Evolutionary conservation across 2,888 invertebrate species (phyloP).

Genomic region (Pseudococcus jackbeardsleyi): DNA sequence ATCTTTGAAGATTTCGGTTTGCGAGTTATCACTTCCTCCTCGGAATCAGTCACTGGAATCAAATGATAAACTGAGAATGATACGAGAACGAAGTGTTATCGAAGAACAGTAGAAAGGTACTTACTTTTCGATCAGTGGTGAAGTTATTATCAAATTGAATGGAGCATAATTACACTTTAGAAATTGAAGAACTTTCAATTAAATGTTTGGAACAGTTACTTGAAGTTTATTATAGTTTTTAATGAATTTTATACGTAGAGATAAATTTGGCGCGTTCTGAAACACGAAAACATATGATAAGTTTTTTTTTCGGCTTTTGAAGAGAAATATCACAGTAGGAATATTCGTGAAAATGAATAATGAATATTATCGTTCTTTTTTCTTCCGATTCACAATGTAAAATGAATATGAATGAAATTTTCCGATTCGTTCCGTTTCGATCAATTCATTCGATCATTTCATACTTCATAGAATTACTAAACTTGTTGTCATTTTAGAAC

Average conservation of each 20-base stretch:
- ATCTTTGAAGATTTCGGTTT: not conserved
- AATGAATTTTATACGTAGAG: not conserved
- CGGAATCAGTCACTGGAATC: slow-evolving; percentile 12
- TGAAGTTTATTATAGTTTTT: not conserved
- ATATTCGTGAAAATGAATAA: not conserved
- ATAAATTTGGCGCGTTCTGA: slow-evolving; percentile 1
- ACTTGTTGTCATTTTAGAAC: not conserved
- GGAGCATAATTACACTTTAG: not conserved
- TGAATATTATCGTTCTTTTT: not conserved
- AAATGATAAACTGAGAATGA: not conserved
- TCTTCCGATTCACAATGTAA: not conserved
- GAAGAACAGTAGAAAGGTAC: not conserved
- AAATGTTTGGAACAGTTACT: no score
- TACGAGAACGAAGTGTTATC: not conserved
- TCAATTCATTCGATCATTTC: not conserved
- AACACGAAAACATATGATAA: not conserved
- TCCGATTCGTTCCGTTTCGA: not conserved
- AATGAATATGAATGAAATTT: not conserved
- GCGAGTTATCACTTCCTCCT: not conserved
- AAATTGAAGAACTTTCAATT: not conserved
- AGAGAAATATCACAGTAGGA: not conserved
- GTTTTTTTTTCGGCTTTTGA: not conserved
- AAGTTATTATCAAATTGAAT: not conserved
- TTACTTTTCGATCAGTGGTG: not conserved
- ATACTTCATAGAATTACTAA: not conserved